Conservation (phyloP, 23 tunicate species). For the Pegea sp. region DNA sequence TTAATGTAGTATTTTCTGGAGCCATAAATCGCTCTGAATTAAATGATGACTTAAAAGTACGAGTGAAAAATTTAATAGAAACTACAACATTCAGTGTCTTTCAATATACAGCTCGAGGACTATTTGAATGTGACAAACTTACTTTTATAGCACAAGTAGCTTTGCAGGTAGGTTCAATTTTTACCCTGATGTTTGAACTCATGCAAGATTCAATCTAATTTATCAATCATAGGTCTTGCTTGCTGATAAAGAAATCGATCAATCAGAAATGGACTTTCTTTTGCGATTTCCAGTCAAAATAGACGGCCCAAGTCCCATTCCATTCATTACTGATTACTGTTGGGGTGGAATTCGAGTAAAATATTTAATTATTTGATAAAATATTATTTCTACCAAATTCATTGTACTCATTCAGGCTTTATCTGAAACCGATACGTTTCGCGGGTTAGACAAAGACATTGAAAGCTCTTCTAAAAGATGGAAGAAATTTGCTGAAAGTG, state of each 20-base stretch:
- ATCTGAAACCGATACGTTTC: constrained; percentile 89
- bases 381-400: not conserved
- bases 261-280: constrained; percentile 61
- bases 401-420: constrained; percentile 24
- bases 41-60: constrained; percentile 56
- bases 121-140: constrained; percentile 94
- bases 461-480: constrained; percentile 99
- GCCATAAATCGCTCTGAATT: constrained; percentile 82
- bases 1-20: constrained; percentile 95
- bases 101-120: constrained; percentile 84
- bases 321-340: constrained; percentile 69
- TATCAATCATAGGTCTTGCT: constrained; percentile 29
- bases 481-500: constrained; percentile 98
- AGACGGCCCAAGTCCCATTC: constrained; percentile 70
- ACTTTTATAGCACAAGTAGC: constrained; percentile 99
- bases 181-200: not conserved
- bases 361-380: not conserved
- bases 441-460: constrained; percentile 84
- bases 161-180: constrained; percentile 32
- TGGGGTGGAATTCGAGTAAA: constrained; percentile 97
- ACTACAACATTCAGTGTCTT: constrained; percentile 90
- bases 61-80: constrained; percentile 76
- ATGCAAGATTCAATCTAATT: not conserved
- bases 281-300: constrained; percentile 91
- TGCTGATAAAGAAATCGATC: constrained; percentile 52